Base-by-base conservation (phyloP, 1,140 invertebrate genomes). In the Psilanteris sp. region DNA sequence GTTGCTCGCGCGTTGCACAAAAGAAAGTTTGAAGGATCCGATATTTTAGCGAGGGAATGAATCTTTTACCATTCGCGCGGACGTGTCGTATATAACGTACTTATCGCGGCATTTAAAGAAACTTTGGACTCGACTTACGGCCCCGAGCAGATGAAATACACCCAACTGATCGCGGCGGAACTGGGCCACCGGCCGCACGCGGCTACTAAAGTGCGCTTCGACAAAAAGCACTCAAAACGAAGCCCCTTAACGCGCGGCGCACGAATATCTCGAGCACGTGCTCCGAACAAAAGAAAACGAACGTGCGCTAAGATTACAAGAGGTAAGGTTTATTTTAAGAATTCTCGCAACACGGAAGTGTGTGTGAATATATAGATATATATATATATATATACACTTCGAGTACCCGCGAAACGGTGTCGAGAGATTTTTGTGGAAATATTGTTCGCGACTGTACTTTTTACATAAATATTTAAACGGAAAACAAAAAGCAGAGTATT, bases 51-150 rank as follows among this genome's bases (percentile, higher is more conserved):
- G 18, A 0, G 37, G 5, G 43, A 64, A 68, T 54, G 62, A 68
- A 67, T 75, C 55, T 62, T 57, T 55, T 62, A 57, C 48, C 27
- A 22, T 62, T 62, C 26, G 29, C 29, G 52, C 20, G 27, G 61
- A 74, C 54, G 37, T 27, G 71, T 43, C 62, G 39, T 74, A 61
- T 67, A 74, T 67, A 74, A 75, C 72, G 62, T 36, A 75, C 55
- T 68, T 75, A 75, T 68, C 62, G 41, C 46, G 41, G 48, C 62
- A 68, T 75, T 75, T 75, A 75, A 68, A 61, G 62, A 62, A 68
- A 75, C 70, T 66, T 66, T 44, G 54, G 44, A 39, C 27, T 39
- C 55, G 55, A 74, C 31, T 74, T 66, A 59, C 9, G 36, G 36
- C 18, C 31, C 11, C n/a, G n/a, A 22, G 13, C 10, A 48, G 57